Conservation (phyloP, 2,888 invertebrate genomes). For the Augiades crinisus region DNA sequence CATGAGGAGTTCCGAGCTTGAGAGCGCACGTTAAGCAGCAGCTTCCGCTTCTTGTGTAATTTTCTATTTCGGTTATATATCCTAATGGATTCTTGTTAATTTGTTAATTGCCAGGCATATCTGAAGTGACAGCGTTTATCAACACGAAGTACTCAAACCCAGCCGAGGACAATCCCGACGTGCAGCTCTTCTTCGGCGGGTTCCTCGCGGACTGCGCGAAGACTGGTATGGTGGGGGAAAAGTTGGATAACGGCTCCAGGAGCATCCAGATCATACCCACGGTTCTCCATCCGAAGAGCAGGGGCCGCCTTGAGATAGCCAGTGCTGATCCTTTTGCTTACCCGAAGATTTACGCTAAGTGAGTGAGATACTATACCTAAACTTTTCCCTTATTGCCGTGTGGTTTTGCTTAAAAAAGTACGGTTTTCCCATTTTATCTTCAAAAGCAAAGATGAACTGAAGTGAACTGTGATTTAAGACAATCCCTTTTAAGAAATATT, state of each 20-base stretch:
- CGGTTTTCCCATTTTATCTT: no score
- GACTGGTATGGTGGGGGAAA: constrained; percentile 93
- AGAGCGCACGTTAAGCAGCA: no score
- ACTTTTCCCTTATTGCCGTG: no score
- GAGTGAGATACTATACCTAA: constrained; percentile 44
- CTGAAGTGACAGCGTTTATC: constrained; percentile 92
- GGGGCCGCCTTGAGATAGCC: constrained; percentile 88
- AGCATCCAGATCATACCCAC: constrained; percentile 89
- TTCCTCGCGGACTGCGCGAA: constrained; percentile 92
- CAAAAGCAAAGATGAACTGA: no score
- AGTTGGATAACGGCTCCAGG: constrained; percentile 85
- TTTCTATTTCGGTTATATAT: no score
- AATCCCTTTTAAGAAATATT: no score
- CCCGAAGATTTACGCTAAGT: constrained; percentile 93
- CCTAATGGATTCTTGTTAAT: no score
- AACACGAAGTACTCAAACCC: constrained; percentile 90
- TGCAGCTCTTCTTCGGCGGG: constrained; percentile 93
- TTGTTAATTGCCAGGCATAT: constrained; percentile 87
- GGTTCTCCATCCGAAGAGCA: constrained; percentile 92
- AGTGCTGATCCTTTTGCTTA: constrained; percentile 89
- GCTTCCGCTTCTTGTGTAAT: no score
- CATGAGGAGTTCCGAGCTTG: no score
- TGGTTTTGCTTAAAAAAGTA: no score
- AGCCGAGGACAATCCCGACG: constrained; percentile 88
- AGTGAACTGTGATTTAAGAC: no score